These are phyloP conservation scores for Folsomia candida DNA, from an alignment of 2,888 invertebrate genomes.

Conservation along the genomic window DNA sequence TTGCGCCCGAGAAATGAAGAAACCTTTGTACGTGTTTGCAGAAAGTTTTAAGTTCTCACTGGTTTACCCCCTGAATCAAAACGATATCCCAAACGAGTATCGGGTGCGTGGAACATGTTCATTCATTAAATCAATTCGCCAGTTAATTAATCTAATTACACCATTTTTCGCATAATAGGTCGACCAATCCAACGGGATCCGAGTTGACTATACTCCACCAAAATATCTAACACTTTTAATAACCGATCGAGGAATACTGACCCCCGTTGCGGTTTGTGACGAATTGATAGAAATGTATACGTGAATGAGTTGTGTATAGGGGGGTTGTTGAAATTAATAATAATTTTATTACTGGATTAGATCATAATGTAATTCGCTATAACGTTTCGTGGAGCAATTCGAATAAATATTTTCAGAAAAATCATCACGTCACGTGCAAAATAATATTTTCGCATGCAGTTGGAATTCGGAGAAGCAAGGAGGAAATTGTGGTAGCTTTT, in stretches of 20 bases:
- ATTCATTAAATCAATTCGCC: no score
- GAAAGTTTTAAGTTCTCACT: slow-evolving; percentile 97
- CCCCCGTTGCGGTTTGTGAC: slow-evolving; percentile 96
- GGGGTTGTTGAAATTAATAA: neutral
- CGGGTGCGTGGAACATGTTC: slow-evolving; percentile 69
- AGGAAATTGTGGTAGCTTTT: neutral
- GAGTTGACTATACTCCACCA: slow-evolving; percentile 97
- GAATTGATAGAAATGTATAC: slow-evolving; percentile 91
- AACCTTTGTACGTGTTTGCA: slow-evolving; percentile 90
- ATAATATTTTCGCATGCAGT: neutral
- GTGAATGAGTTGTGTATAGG: slow-evolving; percentile 8
- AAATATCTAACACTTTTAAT: slow-evolving; percentile 86
- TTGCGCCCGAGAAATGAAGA: slow-evolving; percentile 84
- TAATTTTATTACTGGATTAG: neutral
- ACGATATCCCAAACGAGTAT: slow-evolving; percentile 83
- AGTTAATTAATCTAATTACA: neutral
- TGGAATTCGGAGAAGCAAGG: no score
- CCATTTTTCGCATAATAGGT: neutral
- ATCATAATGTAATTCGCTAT: no score
- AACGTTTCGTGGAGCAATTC: neutral
- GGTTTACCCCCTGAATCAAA: slow-evolving; percentile 88
- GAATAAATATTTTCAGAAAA: neutral
- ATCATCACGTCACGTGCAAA: neutral
- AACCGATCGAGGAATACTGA: slow-evolving; percentile 92
- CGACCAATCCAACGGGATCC: slow-evolving; percentile 59